Evolutionary conservation across 1,140 invertebrate genomes (phyloP).

Genomic region (Cepaea nemoralis): DNA sequence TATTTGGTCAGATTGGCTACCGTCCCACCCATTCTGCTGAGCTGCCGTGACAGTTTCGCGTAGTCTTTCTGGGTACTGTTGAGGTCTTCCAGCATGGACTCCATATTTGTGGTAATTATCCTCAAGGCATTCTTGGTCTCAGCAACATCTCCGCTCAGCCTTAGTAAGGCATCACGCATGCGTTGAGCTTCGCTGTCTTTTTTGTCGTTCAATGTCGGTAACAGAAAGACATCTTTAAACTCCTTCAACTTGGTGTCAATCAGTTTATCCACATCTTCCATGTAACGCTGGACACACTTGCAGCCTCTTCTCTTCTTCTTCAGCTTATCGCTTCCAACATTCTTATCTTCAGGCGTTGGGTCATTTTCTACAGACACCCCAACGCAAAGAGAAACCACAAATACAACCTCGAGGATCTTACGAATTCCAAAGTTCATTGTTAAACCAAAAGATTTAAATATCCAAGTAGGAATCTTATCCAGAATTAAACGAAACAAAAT

Average conservation of each 20-base stretch:
- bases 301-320: constrained; percentile 31
- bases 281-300: constrained; percentile 36
- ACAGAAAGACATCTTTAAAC: constrained; percentile 26
- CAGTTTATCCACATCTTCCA: constrained; percentile 33
- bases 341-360: background rate
- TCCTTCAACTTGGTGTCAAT: constrained; percentile 39
- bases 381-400: constrained; percentile 17
- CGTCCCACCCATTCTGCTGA: constrained; percentile 17
- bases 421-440: constrained; percentile 20
- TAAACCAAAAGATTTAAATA: background rate
- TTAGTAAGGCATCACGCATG: constrained; percentile 27
- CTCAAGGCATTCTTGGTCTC: constrained; percentile 36
- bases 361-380: background rate
- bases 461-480: too few species aligned
- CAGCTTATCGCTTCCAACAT: background rate
- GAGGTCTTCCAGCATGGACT: constrained; percentile 29
- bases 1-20: constrained; percentile 39
- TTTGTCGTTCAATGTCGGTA: constrained; percentile 26
- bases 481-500: too few species aligned
- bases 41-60: constrained; percentile 5
- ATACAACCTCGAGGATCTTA: background rate
- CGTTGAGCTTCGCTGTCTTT: constrained; percentile 10
- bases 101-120: constrained; percentile 28
- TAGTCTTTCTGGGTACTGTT: constrained; percentile 26
- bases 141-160: constrained; percentile 31